Evolutionary conservation across 2,888 invertebrate species (phyloP), one percentile per base, ranked within the genome.

Genomic region (Crioceris asparagi): DNA sequence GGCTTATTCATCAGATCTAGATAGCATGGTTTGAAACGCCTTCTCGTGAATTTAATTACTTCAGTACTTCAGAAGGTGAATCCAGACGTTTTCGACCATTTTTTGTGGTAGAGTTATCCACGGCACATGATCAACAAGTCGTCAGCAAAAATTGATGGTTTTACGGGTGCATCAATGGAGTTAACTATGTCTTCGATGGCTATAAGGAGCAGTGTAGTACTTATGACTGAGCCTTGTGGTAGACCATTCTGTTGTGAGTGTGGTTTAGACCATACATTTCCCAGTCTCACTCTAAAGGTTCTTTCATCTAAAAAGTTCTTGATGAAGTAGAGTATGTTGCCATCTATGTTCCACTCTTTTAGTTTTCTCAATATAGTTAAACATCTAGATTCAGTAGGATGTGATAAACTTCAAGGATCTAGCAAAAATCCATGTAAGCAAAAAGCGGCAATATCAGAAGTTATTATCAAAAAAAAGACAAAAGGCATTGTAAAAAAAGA

Each of bases 171-270:
- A 14, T 27, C 11, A 6, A 12, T 14, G 2, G 15, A 6, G 7
- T 27, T 10, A 15, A 14, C 15, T 11, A 27, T 27, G n/a, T 5
- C 11, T 15, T 27, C 5, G 6, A 11, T 14, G 27, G 11, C n/a
- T n/a, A n/a, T n/a, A 23, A 33, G 15, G 11, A 32, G 21, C 7
- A 23, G 23, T 11, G 21, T 33, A n/a, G 33, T 21, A n/a, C 33
- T 33, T 14, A 33, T 14, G 12, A 33, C 25, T 2, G 25, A 35
- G 3, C 35, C 35, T 16, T 35, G 29, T 8, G 35, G 7, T 43
- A 47, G 2, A 25, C 41, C 4, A 29, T 53, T 33, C 46, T 51
- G 14, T 27, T 27, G 6, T n/a, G 27, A 4, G 6, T 12, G 12
- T 27, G 2, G 11, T n/a, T 27, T 27, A 2, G 27, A 27, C 7